phyloP scores from a whole-genome alignment of 2,797 vertebrate species.

The Sebastes flavidus region DNA sequence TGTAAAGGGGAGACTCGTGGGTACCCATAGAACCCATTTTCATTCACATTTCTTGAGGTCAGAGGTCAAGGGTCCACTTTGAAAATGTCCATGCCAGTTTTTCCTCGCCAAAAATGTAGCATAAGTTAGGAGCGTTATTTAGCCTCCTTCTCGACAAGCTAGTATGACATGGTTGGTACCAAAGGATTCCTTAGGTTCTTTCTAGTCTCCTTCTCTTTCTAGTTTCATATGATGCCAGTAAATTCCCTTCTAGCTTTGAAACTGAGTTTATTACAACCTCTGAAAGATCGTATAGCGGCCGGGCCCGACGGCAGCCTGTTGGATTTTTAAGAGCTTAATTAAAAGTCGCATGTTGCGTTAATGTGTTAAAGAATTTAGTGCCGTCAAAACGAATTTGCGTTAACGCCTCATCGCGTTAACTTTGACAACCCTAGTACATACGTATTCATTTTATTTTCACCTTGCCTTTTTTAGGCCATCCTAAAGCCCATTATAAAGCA shows the following conservation, averaged over 20 bases:
- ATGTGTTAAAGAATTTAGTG: not conserved
- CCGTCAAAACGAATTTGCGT: not conserved
- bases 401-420: not conserved
- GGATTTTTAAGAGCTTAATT: not conserved
- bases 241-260: not conserved
- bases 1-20: no score
- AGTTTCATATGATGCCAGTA: no score
- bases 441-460: not conserved
- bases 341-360: not conserved
- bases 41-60: not conserved
- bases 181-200: not conserved
- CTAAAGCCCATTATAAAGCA: not conserved
- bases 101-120: not conserved
- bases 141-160: not conserved
- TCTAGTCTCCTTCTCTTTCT: no score
- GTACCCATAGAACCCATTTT: no score
- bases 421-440: not conserved
- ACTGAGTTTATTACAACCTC: not conserved
- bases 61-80: not conserved
- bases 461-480: not conserved
- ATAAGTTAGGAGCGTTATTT: not conserved
- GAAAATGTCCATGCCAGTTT: not conserved
- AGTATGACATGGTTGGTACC: not conserved
- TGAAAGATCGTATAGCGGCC: not conserved
- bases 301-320: not conserved